Evolutionary conservation across 2,797 vertebrate genomes (phyloP), one percentile per base, ranked within the genome.

Genomic region (Rhodeus uyekii): DNA sequence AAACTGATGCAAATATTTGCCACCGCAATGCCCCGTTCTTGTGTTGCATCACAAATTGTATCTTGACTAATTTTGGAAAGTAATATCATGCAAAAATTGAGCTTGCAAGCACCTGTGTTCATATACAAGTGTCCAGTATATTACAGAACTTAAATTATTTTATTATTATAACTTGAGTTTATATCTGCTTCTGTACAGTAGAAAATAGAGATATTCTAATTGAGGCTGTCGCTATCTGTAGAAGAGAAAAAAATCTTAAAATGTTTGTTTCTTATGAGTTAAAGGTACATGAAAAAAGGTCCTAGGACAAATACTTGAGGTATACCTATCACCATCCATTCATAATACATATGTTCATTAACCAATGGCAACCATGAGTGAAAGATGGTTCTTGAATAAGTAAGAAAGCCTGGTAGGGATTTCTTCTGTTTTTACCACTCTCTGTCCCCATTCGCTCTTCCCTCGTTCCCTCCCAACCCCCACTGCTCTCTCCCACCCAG

Each of bases 381-480:
- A 18, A 68, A 58, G 19, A 76, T 22, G 34, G 27, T 44, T 14
- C 19, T 10, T 29, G 32, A 61, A 32, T 34, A 64, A 22, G 38
- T 22, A 34, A 61, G n/a, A 76, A 19, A 76, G 1, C 38, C n/a
- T 8, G 2, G 44, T 50, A 48, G n/a, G 36, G 3, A 44, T 53
- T 38, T 65, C 18, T 53, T 10, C 24, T 39, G 24, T 67, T 75
- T 74, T 53, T 73, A 39, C 69, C 44, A 22, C 13, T 64, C 39
- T 29, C 58, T 64, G 68, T 63, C 32, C 32, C 44, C 58, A 64
- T 73, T 81, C 34, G 5, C 12, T 64, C 53, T 80, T 27, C 44
- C n/a, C 42, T 48, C 1, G 18, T 24, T 73, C 39, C n/a, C 63
- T 50, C 46, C 80, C 71, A 75, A 53, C 69, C 69, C 69, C 69